Base-by-base conservation (phyloP, 64 coral and sea anemone genomes). In the Cladopsammia gracilis region DNA sequence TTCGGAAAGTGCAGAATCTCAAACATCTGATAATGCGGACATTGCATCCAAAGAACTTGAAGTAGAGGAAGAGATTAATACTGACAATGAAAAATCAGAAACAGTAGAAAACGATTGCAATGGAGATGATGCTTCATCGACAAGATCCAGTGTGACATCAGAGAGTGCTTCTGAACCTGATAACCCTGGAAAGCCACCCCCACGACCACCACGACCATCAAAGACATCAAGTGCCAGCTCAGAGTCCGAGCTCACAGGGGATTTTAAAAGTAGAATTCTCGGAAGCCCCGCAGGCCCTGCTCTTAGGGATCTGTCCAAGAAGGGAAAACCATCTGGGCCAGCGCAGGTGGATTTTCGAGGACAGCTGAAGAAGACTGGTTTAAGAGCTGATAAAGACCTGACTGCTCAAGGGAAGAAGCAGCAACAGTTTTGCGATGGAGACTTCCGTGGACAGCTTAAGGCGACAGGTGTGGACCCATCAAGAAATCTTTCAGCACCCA, bases 321-420 rank as follows among this genome's bases (percentile, higher is more conserved):
- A 91, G 50, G 56, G 25, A 10, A 91, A 83, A 73, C 54, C 70
- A 7, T 45, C 74, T n/a, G 62, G 51, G 4, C 76, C 62, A 20
- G 89, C 57, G 4, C 89, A 91, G 14, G 78, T 91, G 49, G 78
- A 91, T 44, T 91, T 91, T 52, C 77, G 89, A 82, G 53, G 78
- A 42, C 68, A 75, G 25, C 57, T 88, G n/a, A 88, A 88, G 22
- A 73, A 58, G 44, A 75, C 86, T 71, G 86, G 86, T 57, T 71
- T 73, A 19, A 88, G 71, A 75, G 86, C 70, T 59, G 67, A 71
- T 62, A 75, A 58, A 62, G 71, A 88, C 25, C 10, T 84, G 62
- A 50, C 80, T 10, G 80, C 80, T 6, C 80, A 68, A 24, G 80
- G 80, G 68, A 88, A 54, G 74, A 71, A 11, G 52, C 51, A 44